Evolutionary conservation across 1,140 invertebrate species (phyloP), one percentile per base, ranked within the genome.

Genomic region (Drosophila santomea): DNA sequence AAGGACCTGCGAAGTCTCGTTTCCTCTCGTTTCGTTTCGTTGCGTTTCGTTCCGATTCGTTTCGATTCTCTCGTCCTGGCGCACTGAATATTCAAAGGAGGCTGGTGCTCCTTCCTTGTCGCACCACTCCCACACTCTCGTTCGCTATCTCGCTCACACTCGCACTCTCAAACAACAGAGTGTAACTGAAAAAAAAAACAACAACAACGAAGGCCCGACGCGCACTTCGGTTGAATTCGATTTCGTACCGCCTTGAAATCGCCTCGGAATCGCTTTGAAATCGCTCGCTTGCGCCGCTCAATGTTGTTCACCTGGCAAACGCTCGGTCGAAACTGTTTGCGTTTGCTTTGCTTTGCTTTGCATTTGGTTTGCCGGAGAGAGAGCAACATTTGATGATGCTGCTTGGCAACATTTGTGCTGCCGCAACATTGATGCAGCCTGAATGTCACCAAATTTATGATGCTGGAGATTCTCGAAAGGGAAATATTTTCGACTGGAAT

Each of bases 241-340:
- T 25, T 35, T 74, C 50, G 69, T 35, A 56, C 41, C 41, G 43
- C 54, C 36, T 43, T 38, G 59, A 35, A 51, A 28, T 20, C 48
- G 48, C 48, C 41, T 61, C 61, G 61, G 28, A 7, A 4, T n/a
- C 28, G 58, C 56, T 57, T 64, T 39, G 63, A 56, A 66, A 54
- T 67, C 66, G 45, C 35, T 62, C 41, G 73, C 47, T 64, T 45
- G 43, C 47, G 44, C 50, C 52, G 41, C 48, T 69, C 7, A 14
- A 28, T 15, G 82, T 75, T 85, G 67, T 85, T 86, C 64, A 85
- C 82, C 81, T 81, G 81, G 78, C 78, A 81, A 86, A 74, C 82
- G 81, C 56, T 79, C 75, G 80, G 83, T 68, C 66, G 72, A 61
- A 68, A 83, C 75, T 84, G 52, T 44, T 23, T 66, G 68, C 54